Conservation (phyloP, 2,888 invertebrate species). For the Cosmopolites sordidus region DNA sequence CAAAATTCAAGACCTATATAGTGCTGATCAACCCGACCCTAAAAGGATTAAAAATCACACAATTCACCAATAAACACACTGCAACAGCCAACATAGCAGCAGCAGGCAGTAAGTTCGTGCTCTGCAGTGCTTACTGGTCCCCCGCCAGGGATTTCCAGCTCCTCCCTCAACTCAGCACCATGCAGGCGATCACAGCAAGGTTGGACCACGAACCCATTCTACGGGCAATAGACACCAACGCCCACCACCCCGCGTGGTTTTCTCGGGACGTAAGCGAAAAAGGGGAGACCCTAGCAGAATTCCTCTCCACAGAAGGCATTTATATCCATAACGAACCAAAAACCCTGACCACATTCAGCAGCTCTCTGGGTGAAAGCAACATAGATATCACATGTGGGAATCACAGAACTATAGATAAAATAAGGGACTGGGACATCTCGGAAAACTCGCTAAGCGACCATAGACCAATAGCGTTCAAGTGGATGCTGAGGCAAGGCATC, state of each 20-base stretch:
- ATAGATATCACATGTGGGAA: neutral
- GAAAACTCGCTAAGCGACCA: neutral
- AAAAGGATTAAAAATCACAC: too few species aligned
- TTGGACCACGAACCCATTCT: neutral
- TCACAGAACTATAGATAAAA: neutral
- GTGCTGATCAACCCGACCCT: too few species aligned
- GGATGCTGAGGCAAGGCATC: too few species aligned
- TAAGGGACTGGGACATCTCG: neutral
- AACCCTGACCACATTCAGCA: neutral
- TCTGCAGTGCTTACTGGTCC: neutral
- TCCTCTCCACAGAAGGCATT: neutral
- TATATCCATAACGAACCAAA: neutral
- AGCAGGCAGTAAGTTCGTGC: too few species aligned
- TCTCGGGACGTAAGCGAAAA: neutral
- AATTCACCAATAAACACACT: too few species aligned
- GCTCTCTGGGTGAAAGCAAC: neutral
- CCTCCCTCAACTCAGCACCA: neutral
- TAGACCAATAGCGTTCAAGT: neutral
- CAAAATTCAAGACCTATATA: too few species aligned
- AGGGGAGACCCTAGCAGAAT: neutral
- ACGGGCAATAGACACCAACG: neutral
- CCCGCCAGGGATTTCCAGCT: neutral
- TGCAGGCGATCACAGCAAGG: neutral
- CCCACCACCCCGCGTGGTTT: neutral
- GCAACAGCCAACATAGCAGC: too few species aligned